phyloP scores from a whole-genome alignment of 35 echinoderm and acorn worm species.

The Amphiura filiformis region DNA sequence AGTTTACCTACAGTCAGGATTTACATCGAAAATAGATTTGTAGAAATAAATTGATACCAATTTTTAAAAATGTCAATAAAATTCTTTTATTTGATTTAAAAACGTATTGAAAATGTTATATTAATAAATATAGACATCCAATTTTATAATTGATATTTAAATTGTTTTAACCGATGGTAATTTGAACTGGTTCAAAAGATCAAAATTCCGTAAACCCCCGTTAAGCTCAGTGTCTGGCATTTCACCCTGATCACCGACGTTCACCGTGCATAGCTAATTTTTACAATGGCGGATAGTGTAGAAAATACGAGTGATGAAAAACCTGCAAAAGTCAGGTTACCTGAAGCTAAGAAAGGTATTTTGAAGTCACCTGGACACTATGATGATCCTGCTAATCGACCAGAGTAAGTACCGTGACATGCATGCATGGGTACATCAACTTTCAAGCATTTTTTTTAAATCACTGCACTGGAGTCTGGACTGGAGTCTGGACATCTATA shows the following conservation, averaged over 20 bases:
- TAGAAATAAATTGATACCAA: background rate
- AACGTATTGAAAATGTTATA: background rate
- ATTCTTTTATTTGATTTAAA: background rate
- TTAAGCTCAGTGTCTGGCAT: background rate
- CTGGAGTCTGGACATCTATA: no score
- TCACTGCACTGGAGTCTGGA: no score
- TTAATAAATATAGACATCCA: background rate
- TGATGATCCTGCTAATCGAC: conserved; percentile 69
- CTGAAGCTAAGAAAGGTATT: conserved; percentile 54
- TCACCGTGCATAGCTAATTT: background rate
- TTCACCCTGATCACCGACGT: background rate
- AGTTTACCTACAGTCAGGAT: no score
- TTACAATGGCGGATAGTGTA: background rate
- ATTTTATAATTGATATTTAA: background rate
- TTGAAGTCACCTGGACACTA: conserved; percentile 59
- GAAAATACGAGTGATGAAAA: background rate
- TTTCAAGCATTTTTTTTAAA: no score
- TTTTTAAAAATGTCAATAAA: background rate
- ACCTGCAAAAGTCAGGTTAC: conserved; percentile 12
- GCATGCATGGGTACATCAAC: no score
- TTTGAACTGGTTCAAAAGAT: no score
- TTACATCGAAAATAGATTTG: no score
- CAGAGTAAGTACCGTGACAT: conserved; percentile 82
- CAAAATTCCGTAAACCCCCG: background rate
- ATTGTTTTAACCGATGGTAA: background rate